Conservation (phyloP, 2,888 invertebrate species). For the Microdon myrmicae region DNA sequence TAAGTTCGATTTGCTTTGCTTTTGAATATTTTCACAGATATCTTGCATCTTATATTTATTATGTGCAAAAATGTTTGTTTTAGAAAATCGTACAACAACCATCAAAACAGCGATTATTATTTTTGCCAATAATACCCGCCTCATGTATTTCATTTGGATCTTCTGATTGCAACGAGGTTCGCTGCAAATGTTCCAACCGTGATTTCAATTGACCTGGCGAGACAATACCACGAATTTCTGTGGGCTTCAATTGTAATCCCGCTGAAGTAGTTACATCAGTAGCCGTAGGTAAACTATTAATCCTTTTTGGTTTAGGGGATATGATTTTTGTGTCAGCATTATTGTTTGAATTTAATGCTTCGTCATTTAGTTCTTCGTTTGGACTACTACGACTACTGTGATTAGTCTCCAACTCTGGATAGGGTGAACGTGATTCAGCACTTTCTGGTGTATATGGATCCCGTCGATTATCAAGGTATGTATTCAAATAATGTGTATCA, state of each 20-base stretch:
- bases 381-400: slow-evolving; percentile 57
- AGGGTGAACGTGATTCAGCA: slow-evolving; percentile 79
- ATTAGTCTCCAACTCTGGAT: slow-evolving; percentile 65
- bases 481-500: slow-evolving; percentile 68
- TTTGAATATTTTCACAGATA: too few relatives aligned
- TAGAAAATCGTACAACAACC: slow-evolving; percentile 52
- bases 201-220: slow-evolving; percentile 74
- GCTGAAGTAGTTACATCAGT: slow-evolving; percentile 44
- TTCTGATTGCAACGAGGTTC: slow-evolving; percentile 56
- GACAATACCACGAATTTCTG: slow-evolving; percentile 66
- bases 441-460: slow-evolving; percentile 88
- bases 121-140: slow-evolving; percentile 59
- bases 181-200: slow-evolving; percentile 68
- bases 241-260: slow-evolving; percentile 33
- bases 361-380: slow-evolving; percentile 59
- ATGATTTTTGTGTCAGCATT: slow-evolving; percentile 35
- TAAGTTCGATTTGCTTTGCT: slow-evolving; percentile 13
- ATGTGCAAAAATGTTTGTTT: too few relatives aligned
- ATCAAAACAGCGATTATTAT: slow-evolving; percentile 53
- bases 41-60: too few relatives aligned
- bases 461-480: slow-evolving; percentile 56
- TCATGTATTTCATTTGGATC: slow-evolving; percentile 56
- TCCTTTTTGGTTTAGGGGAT: slow-evolving; percentile 35
- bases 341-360: slow-evolving; percentile 46
- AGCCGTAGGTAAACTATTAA: slow-evolving; percentile 5